Percentiles rank a stretch among this genome's conserved stretches.
Conservation (phyloP, 2,888 invertebrate species). For the Drosophila atripex region DNA sequence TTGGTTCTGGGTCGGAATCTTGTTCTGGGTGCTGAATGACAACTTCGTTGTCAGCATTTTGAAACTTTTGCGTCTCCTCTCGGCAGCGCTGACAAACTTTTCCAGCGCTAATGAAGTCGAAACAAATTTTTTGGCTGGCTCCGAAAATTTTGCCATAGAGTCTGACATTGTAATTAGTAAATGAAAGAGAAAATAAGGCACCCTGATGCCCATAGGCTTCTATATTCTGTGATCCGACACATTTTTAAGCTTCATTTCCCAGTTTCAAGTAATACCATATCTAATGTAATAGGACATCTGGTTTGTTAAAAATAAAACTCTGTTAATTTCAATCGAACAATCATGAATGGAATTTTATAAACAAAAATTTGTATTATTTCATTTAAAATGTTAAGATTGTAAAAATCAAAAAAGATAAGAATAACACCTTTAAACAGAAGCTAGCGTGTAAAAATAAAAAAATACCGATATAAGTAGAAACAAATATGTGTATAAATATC, state of each 20-base stretch:
- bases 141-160: conserved; percentile 32
- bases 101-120: conserved; percentile 74
- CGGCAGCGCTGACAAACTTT: conserved; percentile 56
- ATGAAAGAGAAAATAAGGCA: conserved; percentile 16
- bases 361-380: too few species aligned
- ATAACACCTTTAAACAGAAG: too few species aligned
- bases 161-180: conserved; percentile 45
- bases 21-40: conserved; percentile 67
- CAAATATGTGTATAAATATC: too few species aligned
- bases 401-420: too few species aligned
- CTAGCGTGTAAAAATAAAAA: too few species aligned
- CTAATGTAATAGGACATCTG: too few species aligned
- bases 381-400: too few species aligned
- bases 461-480: too few species aligned
- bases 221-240: background rate
- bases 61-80: conserved; percentile 64
- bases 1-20: conserved; percentile 23
- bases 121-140: conserved; percentile 52
- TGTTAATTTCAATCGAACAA: too few species aligned
- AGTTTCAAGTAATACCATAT: background rate
- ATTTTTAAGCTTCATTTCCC: background rate
- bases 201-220: background rate
- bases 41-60: conserved; percentile 75
- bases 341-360: too few species aligned
- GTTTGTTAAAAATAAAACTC: too few species aligned